A percentile compares a stretch with the other conserved stretches of the same genome.
phyloP scores from a whole-genome alignment of 1,140 invertebrate genomes.

The Hyles euphorbiae region DNA sequence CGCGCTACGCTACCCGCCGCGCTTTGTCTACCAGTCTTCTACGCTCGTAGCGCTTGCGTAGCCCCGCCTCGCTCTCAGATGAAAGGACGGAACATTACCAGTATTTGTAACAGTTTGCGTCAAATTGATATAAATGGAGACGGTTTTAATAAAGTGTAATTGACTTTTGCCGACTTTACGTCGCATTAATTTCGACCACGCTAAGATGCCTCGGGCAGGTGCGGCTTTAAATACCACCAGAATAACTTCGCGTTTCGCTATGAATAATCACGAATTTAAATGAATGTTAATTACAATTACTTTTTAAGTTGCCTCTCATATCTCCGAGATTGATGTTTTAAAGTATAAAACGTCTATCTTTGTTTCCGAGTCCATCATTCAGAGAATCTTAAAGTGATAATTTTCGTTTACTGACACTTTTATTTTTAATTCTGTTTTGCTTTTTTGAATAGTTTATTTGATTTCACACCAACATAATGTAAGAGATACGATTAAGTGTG shows the following conservation, averaged over 20 bases:
- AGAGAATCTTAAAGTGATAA: background rate
- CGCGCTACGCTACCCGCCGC: conserved; percentile 37
- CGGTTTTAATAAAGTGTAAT: conserved; percentile 76
- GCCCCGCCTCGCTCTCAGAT: conserved; percentile 64
- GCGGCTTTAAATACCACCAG: conserved; percentile 65
- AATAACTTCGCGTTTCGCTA: conserved; percentile 60
- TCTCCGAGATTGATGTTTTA: conserved; percentile 39
- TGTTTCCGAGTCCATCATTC: background rate
- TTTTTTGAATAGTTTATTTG: background rate
- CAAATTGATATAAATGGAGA: conserved; percentile 76
- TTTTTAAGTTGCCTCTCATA: conserved; percentile 55
- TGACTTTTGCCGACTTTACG: conserved; percentile 74
- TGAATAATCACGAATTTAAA: conserved; percentile 72
- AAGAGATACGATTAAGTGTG: no score
- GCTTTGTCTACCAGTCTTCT: conserved; percentile 61
- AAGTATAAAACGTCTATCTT: conserved; percentile 14
- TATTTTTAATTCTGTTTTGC: background rate
- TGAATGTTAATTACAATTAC: conserved; percentile 70
- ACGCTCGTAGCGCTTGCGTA: conserved; percentile 66
- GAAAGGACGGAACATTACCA: conserved; percentile 73
- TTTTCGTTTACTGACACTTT: no score
- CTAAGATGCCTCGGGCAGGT: conserved; percentile 70
- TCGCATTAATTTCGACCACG: conserved; percentile 73
- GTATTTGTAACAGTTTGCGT: conserved; percentile 76
- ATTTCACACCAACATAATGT: no score